Base-by-base conservation (phyloP, 2,113 vertebrate species). In the Piprites chloris region DNA sequence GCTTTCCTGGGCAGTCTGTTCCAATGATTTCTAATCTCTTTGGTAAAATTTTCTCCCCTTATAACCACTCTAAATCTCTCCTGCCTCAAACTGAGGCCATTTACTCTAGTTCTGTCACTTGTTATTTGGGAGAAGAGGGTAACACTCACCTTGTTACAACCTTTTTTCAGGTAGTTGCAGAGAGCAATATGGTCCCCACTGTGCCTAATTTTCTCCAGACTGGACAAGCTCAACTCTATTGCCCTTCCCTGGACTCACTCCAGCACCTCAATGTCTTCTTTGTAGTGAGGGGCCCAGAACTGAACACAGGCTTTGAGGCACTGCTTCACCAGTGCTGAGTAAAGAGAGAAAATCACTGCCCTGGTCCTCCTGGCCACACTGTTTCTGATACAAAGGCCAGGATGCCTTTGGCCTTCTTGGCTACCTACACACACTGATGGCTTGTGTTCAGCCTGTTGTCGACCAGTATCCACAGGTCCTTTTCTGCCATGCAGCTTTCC, bases 391-490 rank as follows among this genome's bases (percentile, higher is more conserved):
- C 27, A 33, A n/a, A n/a, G 14, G 27, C 6, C 32, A 50, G 32
- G n/a, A 19, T 58, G 32, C 1, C 59, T 7, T 0, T 65, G 20
- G 9, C 2, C 22, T 5, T 33, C 12, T 4, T 42, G 59, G 27
- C 17, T 18, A 42, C 35, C 14, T 73, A 30, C 30, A 30, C 42
- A 42, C 42, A 56, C 9, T 61, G 0, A 16, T 49, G 35, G 42
- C 1, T 73, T 22, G 7, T 44, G 37, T 22, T 20, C 22, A 50
- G 32, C 32, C 27, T 23, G 27, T 26, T 65, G 50, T 9, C 1
- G 0, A 7, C 9, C 35, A 73, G 27, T 5, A 50, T 1, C 2
- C 1, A 32, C 21, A 17, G 9, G 28, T 4, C 23, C 33, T 44
- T 56, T 49, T 8, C 49, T 5, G 1, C 11, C 15, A 26, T 30